These are phyloP conservation scores for Macroglossus sobrinus DNA, from an alignment of 2,113 vertebrate genomes.

Conservation along the genomic window DNA sequence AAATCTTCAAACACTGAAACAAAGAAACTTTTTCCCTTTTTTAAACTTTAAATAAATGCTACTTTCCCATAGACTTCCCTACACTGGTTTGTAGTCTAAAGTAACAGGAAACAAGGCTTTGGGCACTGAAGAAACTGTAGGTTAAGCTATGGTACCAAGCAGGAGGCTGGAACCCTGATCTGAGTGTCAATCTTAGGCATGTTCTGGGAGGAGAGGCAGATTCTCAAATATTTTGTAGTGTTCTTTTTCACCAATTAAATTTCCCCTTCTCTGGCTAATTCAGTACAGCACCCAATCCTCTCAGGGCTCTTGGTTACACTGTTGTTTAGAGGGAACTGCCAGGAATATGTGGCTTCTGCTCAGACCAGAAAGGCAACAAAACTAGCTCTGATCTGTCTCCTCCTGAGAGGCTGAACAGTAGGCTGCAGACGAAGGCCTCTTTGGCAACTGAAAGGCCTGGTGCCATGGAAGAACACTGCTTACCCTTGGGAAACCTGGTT, in stretches of 20 bases:
- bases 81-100: slow-evolving; percentile 28
- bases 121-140: slow-evolving; percentile 5
- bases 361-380: neutral
- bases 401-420: neutral
- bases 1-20: slow-evolving; percentile 57
- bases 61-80: slow-evolving; percentile 23
- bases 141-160: neutral
- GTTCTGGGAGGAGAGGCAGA: slow-evolving; percentile 7
- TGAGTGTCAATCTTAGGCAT: slow-evolving; percentile 1
- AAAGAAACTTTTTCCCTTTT: slow-evolving; percentile 20
- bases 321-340: neutral
- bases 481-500: slow-evolving; percentile 3
- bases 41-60: slow-evolving; percentile 47
- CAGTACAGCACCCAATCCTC: neutral
- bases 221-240: neutral
- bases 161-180: neutral
- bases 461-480: neutral
- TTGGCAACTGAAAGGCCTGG: neutral
- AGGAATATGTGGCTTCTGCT: neutral
- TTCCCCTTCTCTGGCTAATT: neutral
- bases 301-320: neutral
- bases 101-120: neutral
- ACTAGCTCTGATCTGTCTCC: neutral
- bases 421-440: neutral
- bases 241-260: neutral